These are phyloP conservation scores for Conus betulinus DNA, from an alignment of 1,140 invertebrate species.

Conservation along the genomic window DNA sequence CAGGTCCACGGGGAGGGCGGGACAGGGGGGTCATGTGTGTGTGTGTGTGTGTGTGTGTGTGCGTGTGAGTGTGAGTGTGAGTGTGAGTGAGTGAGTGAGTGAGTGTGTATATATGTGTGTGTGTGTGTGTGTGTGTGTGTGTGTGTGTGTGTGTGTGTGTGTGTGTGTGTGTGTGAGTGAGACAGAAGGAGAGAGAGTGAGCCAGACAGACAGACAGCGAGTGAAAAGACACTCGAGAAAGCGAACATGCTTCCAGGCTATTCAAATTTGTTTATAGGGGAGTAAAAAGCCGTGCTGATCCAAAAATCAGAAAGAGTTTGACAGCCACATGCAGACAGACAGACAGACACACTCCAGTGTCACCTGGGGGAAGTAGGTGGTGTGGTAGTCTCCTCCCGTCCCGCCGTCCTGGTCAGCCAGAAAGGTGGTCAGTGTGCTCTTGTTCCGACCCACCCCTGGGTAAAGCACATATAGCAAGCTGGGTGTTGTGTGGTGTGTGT, in stretches of 20 bases:
- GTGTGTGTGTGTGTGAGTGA: not conserved
- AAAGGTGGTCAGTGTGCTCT: conserved; percentile 64
- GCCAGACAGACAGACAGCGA: not conserved
- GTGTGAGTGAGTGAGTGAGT: too few species aligned
- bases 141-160: too few species aligned
- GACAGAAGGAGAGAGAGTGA: not conserved
- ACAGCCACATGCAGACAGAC: not conserved
- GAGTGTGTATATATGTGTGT: too few species aligned
- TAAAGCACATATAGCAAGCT: not conserved
- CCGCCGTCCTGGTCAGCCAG: conserved; percentile 58
- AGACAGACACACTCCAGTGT: conserved; percentile 51
- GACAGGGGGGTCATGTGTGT: too few species aligned
- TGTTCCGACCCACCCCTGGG: conserved; percentile 69
- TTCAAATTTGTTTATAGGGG: not conserved
- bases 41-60: too few species aligned
- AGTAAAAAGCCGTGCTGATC: not conserved
- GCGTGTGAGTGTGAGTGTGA: too few species aligned
- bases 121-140: too few species aligned
- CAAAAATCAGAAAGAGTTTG: not conserved
- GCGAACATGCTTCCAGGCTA: not conserved
- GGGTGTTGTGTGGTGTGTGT: conserved; percentile 14
- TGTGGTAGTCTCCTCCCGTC: conserved; percentile 74
- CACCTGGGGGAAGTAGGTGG: conserved; percentile 75
- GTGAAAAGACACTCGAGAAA: not conserved
- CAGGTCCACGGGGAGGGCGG: too few species aligned